Base-by-base conservation (phyloP, 2,113 vertebrate species). In the Engraulis encrasicolus region DNA sequence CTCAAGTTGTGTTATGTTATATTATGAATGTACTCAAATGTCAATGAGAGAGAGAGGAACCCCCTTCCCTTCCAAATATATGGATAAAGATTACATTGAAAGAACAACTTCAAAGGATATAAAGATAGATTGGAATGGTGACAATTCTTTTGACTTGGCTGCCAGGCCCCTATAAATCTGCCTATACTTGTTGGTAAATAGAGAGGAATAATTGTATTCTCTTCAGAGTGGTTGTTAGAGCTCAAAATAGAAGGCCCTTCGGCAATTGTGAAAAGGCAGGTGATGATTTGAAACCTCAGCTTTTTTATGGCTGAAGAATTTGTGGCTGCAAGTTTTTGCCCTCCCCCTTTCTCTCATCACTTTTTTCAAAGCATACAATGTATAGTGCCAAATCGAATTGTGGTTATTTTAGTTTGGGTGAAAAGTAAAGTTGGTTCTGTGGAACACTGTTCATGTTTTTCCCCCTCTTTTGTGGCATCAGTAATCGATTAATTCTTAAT, bases 161-260 rank as follows among this genome's bases (percentile, higher is more conserved):
- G 48, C 54, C 0, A 50, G 83, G 74, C 82, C 66, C 36, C 40
- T 45, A 81, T 19, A 23, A 82, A 90, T 86, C 54, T 91, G 91
- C 86, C 88, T 81, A 85, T 81, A 90, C 90, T 77, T 88, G 92
- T 86, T 87, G 54, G 78, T n/a, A 23, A 49, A 36, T 14, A 85
- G 82, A 83, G 83, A 85, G 83, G 54, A 80, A 83, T 84, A 79
- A 88, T 89, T 83, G 36, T 81, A 36, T 52, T 66, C 81, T 87
- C 23, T 79, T 78, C 7, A 61, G 83, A 81, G 82, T 82, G 88
- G 78, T n/a, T 85, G 50, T 86, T 89, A 84, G 87, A 82, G 83
- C 81, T 83, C 45, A 79, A 83, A 87, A 88, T 86, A 88, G 86
- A 91, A 89, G 78, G 80, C 79, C 88, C 82, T 81, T 54, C 84